A percentile compares a stretch with the other conserved stretches of the same genome.
Conservation (phyloP, 1,140 invertebrate genomes). For the Solenopsis fugax region DNA sequence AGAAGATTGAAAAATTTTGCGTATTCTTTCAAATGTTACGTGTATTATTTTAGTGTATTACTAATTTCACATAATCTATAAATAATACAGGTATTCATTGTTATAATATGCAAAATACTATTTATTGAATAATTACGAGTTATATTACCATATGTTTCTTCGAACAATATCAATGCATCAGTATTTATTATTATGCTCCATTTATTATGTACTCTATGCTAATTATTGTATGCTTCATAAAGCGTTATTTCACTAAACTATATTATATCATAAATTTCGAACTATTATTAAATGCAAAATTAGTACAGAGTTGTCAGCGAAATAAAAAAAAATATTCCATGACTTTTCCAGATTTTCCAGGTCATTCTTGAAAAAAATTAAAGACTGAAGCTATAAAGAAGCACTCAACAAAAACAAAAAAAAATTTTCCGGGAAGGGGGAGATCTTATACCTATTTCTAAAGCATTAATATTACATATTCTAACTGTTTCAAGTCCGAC, state of each 20-base stretch:
- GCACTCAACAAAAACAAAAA: no score
- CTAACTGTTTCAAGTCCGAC: no score
- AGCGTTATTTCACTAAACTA: background rate
- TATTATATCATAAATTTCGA: background rate
- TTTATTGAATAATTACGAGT: slow-evolving; percentile 4
- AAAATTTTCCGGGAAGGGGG: no score
- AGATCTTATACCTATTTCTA: no score
- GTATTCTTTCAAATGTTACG: background rate
- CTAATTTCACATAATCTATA: background rate
- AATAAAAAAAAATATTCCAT: no score
- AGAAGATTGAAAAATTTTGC: background rate
- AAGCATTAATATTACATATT: no score
- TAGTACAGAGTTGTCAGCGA: background rate
- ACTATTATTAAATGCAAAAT: background rate
- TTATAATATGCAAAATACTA: background rate
- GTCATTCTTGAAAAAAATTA: no score
- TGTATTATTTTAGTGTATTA: background rate
- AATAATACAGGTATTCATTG: background rate
- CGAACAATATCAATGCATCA: background rate
- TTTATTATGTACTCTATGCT: background rate
- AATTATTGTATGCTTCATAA: background rate
- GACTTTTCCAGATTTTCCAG: no score
- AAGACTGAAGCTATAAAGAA: no score
- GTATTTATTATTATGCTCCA: background rate
- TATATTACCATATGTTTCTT: slow-evolving; percentile 10